Base-by-base conservation (phyloP, 2,113 vertebrate genomes). In the Pituophis catenifer region DNA sequence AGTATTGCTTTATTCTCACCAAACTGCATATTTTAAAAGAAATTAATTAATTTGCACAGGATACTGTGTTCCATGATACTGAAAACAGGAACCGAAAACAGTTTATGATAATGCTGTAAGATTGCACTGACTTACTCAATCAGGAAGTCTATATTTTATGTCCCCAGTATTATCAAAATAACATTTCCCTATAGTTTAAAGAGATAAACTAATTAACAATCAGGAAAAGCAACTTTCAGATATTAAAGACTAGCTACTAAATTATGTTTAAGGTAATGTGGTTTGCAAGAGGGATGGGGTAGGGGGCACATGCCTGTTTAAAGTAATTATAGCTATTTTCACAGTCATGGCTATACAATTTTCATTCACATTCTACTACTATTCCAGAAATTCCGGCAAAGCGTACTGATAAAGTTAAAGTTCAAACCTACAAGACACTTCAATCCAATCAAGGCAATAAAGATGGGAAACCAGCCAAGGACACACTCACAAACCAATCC, bases 151-250 rank as follows among this genome's bases (percentile, higher is more conserved):
- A 44, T 81, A 44, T 52, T 50, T 52, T 26, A 13, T 53, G 10
- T 48, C 92, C 23, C 12, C 90, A 65, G 93, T 93, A 86, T 89
- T 96, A 50, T 93, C 90, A 85, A 96, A 93, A 81, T 21, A 81
- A 19, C 15, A 19, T 75, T 81, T 8, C 33, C 70, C 70, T 38
- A 38, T 19, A 81, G 33, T 38, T 81, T 81, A 81, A 81, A 19
- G 70, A 81, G 70, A 38, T 75, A 75, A 33, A 33, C 70, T 75
- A 81, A 81, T 81, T 81, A 38, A 33, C 15, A 19, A 81, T 38
- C 33, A 81, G 15, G 13, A 21, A 24, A 1, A 26, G 58, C 52
- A 93, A 92, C 93, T 93, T 93, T 93, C 89, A 52, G 86, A 12
- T 17, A 21, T 48, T 29, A 21, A 70, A 75, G 59, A 2, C 15